Conservation (phyloP, 2,797 vertebrate species). For the Fringilla coelebs region DNA sequence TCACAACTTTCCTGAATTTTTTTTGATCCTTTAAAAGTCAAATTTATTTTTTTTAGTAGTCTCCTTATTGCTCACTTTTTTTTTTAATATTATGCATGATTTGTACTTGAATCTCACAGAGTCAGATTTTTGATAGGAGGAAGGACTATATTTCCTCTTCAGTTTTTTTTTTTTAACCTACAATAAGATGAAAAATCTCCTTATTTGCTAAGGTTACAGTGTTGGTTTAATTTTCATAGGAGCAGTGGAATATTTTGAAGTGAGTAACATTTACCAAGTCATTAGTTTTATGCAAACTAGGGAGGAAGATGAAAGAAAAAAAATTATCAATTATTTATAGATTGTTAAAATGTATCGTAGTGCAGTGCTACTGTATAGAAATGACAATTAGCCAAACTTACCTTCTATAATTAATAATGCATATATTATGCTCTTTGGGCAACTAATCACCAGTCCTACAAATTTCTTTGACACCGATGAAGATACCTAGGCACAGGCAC, state of each 20-base stretch:
- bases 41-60: conserved; percentile 55
- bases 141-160: conserved; percentile 39
- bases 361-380: conserved; percentile 85
- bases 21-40: conserved; percentile 44
- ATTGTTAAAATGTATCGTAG: conserved; percentile 92
- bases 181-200: conserved; percentile 59
- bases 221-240: conserved; percentile 85
- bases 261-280: conserved; percentile 98
- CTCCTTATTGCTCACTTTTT: conserved; percentile 8
- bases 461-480: conserved; percentile 75
- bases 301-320: conserved; percentile 96
- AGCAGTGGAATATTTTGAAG: conserved; percentile 89
- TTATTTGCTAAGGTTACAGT: conserved; percentile 81
- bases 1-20: conserved; percentile 18
- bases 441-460: conserved; percentile 81
- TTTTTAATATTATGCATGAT: conserved; percentile 21
- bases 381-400: conserved; percentile 90
- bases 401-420: conserved; percentile 98
- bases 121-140: conserved; percentile 65
- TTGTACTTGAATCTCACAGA: conserved; percentile 65
- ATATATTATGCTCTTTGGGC: conserved; percentile 86
- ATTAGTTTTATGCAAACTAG: conserved; percentile 99
- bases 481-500: conserved; percentile 72
- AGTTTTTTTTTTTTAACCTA: conserved; percentile 37
- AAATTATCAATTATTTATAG: conserved; percentile 99